These are phyloP conservation scores for Cybosia mesomella DNA, from an alignment of 2,888 invertebrate genomes.

Conservation along the genomic window DNA sequence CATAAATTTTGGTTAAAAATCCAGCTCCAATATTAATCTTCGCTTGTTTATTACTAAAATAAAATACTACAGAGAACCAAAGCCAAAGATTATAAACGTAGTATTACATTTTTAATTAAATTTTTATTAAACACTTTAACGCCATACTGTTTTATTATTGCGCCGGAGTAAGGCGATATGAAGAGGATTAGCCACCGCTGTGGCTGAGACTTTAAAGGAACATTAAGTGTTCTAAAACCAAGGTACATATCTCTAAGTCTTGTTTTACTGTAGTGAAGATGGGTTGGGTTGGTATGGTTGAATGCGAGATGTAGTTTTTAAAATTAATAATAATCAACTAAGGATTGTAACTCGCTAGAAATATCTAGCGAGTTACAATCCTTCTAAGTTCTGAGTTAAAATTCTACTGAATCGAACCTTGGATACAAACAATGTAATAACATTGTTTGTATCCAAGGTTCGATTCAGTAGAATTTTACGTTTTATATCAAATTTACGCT, in stretches of 20 bases:
- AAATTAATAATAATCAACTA: not conserved
- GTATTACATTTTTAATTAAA: slow-evolving; percentile 54
- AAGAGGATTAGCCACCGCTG: slow-evolving; percentile 38
- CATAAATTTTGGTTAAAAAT: slow-evolving; percentile 11
- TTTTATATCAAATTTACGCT: no score
- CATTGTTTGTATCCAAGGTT: no score
- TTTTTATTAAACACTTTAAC: slow-evolving; percentile 52
- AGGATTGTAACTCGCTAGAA: not conserved
- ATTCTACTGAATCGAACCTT: no score
- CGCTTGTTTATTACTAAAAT: slow-evolving; percentile 38
- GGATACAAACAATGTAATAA: no score
- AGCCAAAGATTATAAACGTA: slow-evolving; percentile 45
- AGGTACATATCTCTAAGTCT: not conserved
- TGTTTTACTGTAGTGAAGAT: not conserved
- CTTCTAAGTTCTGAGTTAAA: no score
- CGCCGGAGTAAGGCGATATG: slow-evolving; percentile 20
- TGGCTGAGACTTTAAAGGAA: slow-evolving; percentile 3
- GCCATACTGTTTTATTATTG: slow-evolving; percentile 45
- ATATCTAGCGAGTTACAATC: no score
- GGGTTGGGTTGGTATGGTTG: not conserved
- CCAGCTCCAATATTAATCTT: slow-evolving; percentile 13
- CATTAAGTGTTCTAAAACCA: not conserved
- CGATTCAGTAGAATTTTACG: no score
- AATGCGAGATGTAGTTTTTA: not conserved
- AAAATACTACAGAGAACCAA: slow-evolving; percentile 39